Evolutionary conservation across 1,140 invertebrate genomes (phyloP).

Genomic region (Proales similis): DNA sequence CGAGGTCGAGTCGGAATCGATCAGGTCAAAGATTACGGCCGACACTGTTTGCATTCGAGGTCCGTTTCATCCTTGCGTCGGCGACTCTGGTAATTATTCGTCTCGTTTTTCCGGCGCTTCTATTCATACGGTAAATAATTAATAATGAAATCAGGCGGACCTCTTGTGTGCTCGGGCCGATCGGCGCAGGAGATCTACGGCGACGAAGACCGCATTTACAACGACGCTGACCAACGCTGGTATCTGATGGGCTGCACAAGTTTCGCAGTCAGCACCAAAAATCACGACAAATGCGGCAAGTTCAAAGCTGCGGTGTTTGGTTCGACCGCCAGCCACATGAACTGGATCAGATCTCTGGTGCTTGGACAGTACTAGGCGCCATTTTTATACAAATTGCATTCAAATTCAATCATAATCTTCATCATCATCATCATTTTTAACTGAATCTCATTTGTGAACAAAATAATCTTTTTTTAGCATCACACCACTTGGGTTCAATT

Average conservation of each 20-base stretch:
- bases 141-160: too few relatives aligned
- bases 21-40: conserved; percentile 21
- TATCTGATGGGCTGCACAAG: conserved; percentile 28
- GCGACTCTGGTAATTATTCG: too few relatives aligned
- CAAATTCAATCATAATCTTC: neutral
- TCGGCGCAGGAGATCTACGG: conserved; percentile 4
- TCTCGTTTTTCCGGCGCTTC: too few relatives aligned
- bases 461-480: neutral
- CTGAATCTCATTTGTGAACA: neutral
- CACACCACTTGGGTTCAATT: neutral
- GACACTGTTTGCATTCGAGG: conserved; percentile 22
- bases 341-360: conserved; percentile 2
- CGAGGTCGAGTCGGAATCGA: conserved; percentile 22
- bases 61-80: conserved; percentile 24
- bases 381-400: conserved; percentile 22
- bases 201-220: neutral
- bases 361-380: neutral
- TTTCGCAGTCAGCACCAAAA: conserved; percentile 32
- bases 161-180: conserved; percentile 11
- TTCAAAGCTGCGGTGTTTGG: conserved; percentile 35
- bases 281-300: conserved; percentile 22
- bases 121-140: too few relatives aligned
- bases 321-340: conserved; percentile 11
- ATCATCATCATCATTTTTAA: neutral
- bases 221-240: conserved; percentile 5